Base-by-base conservation (phyloP, 2,113 vertebrate species). In the Ceyx cyanopectus region DNA sequence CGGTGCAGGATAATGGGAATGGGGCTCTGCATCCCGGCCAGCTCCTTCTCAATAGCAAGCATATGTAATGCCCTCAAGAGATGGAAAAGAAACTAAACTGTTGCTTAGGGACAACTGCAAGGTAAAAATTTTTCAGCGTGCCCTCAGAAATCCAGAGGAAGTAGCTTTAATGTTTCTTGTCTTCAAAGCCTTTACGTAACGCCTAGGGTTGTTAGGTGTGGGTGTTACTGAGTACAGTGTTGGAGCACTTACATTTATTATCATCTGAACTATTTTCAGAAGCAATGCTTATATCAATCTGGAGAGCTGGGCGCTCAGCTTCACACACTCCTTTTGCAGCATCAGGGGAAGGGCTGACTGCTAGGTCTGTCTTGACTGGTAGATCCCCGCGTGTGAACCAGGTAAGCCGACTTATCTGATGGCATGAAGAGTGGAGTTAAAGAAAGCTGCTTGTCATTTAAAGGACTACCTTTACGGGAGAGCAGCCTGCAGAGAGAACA, bases 331-430 rank as follows among this genome's bases (percentile, higher is more conserved):
- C 79, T 58, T 87, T 84, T 32, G 87, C 61, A 81, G 67, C 45
- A 40, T 88, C 81, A 51, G 95, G 50, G 89, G 85, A n/a, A 63
- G 96, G 80, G 32, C 78, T 83, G 11, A 32, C 51, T 20, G 85
- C 79, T 57, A 72, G 89, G 45, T 95, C 95, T 24, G 95, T 93
- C 92, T 73, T 92, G 72, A 45, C 76, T 54, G 67, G 65, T 60
- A 97, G 60, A 92, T 98, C 96, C 43, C 95, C 97, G 3, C 98
- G 98, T 2, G 99, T 99, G 94, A 98, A 99, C 99, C 99, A 99
- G 50, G 99, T 99, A 46, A 99, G 98, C 16, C 97, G 98, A 56
- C 96, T 98, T 43, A 99, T 89, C 99, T 99, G 95, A 40, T 41
- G 85, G 81, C 89, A 90, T 27, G 81, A 56, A 87, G 58, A 53